Percentiles rank a stretch among this genome's conserved stretches.
Evolutionary conservation across 2,113 vertebrate genomes (phyloP).

Genomic region (Suncus etruscus): DNA sequence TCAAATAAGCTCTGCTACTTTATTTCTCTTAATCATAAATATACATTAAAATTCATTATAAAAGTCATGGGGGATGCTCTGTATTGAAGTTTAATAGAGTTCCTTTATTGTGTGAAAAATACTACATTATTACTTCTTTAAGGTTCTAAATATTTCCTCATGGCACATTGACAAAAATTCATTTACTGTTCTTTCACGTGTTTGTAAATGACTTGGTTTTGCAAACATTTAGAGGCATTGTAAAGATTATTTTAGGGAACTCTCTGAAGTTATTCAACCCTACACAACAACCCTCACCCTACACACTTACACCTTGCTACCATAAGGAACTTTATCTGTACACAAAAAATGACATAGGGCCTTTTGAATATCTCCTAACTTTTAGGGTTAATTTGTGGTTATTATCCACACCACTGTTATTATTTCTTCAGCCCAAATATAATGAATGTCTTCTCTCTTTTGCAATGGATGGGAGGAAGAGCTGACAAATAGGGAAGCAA

Average conservation of each 20-base stretch:
- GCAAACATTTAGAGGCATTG: background rate
- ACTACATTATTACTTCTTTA: conserved; percentile 43
- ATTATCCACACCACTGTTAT: background rate
- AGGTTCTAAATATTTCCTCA: conserved; percentile 33
- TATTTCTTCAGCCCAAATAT: no score
- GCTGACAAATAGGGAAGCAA: background rate
- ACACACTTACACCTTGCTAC: background rate
- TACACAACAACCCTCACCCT: background rate
- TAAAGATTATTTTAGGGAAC: background rate
- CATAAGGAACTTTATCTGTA: no score
- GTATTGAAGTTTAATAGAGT: conserved; percentile 55
- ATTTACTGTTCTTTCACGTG: conserved; percentile 16
- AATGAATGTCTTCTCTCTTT: background rate
- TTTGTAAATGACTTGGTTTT: conserved; percentile 14
- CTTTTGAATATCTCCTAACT: background rate
- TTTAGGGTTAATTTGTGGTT: background rate
- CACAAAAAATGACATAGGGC: background rate
- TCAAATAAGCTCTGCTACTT: conserved; percentile 65
- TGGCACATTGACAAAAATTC: background rate
- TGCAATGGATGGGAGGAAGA: background rate
- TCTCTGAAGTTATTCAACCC: background rate
- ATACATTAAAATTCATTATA: conserved; percentile 68
- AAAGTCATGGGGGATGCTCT: conserved; percentile 34
- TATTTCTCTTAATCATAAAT: conserved; percentile 69
- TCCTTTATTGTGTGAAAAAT: conserved; percentile 50